Evolutionary conservation across 1,140 invertebrate genomes (phyloP).

Genomic region (Drosophila pandora): DNA sequence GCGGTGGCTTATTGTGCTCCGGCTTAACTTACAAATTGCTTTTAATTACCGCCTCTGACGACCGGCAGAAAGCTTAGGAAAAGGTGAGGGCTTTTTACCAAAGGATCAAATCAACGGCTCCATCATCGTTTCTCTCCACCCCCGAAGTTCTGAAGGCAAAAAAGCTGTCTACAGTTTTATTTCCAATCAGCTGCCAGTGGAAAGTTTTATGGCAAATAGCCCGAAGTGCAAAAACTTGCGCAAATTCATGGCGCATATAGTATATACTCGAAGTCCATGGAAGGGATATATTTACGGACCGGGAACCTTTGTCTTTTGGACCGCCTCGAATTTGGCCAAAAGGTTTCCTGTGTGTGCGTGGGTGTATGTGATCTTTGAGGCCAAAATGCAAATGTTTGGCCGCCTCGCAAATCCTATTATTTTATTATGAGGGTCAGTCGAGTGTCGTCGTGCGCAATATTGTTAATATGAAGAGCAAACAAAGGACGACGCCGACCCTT

Average conservation of each 20-base stretch:
- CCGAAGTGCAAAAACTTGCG: conserved; percentile 34
- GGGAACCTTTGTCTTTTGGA: conserved; percentile 45
- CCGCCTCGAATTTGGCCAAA: conserved; percentile 50
- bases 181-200: conserved; percentile 18
- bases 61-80: conserved; percentile 1
- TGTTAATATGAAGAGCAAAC: conserved; percentile 57
- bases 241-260: conserved; percentile 20
- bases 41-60: conserved; percentile 33
- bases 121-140: background rate
- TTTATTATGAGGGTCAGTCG: conserved; percentile 59
- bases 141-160: background rate
- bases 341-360: conserved; percentile 19
- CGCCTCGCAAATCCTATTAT: conserved; percentile 56
- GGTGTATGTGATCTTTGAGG: conserved; percentile 48
- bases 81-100: conserved; percentile 23
- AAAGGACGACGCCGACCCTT: conserved; percentile 19
- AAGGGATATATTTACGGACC: background rate
- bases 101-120: conserved; percentile 29
- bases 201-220: conserved; percentile 48
- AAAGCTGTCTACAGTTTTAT: conserved; percentile 35
- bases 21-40: conserved; percentile 42
- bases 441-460: conserved; percentile 53
- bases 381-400: conserved; percentile 59
- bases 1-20: conserved; percentile 5
- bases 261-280: background rate